Evolutionary conservation across 2,797 vertebrate genomes (phyloP), one percentile per base, ranked within the genome.

Genomic region (Chiloscyllium punctatum): DNA sequence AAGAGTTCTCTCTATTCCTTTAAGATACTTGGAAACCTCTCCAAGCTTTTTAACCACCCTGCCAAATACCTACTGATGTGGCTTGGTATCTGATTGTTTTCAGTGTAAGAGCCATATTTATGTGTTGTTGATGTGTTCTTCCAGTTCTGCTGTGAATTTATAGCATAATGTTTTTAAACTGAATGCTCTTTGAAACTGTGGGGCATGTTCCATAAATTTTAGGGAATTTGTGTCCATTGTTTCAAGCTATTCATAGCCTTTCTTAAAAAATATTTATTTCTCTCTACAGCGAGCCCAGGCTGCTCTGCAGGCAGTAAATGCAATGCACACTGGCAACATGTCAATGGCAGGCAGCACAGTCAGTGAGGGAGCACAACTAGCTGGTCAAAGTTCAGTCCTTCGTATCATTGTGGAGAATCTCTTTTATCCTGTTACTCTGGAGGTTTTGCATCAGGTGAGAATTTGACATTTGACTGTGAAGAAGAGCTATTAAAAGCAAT

Each of bases 351-450:
- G 96, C 96, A 96, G 96, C 95, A 33, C 96, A 87, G 95, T 72
- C 95, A 96, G 71, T 96, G 98, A 98, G 91, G 96, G 97, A 30
- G 96, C 96, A 51, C 11, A 97, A 74, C 91, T 97, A 96, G 96
- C 97, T 27, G 96, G 96, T 86, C 97, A 97, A 95, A 96, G 97
- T 96, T 96, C 97, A 33, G 98, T 98, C 95, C 98, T 98, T 96
- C 97, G 98, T 96, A 97, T 98, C 96, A 96, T 98, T 95, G 96
- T 98, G 96, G 98, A 98, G 96, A 98, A 98, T 96, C 96, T 97
- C 86, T 97, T 97, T 96, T 98, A 97, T 95, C 97, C 98, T 95
- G 96, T 98, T 96, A 98, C 98, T 96, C 96, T 98, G 96, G 98
- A 98, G 96, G 69, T 97, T 57, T 97, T 98, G 27, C 97, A 98